These are phyloP conservation scores for Sinocyclocheilus anshuiensis DNA, from an alignment of 2,113 vertebrate genomes.

Conservation along the genomic window DNA sequence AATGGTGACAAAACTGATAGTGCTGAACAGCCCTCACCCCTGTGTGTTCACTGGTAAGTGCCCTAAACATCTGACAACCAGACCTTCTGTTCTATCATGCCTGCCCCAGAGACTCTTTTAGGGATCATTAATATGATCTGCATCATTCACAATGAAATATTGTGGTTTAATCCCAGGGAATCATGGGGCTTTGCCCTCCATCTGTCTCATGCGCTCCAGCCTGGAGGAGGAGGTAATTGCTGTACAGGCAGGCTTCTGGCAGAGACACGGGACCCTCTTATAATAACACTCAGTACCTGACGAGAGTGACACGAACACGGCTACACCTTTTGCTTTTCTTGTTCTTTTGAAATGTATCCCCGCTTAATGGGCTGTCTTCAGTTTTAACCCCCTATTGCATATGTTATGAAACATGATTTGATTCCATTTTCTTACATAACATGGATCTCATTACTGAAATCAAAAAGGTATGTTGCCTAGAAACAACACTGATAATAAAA, in stretches of 20 bases:
- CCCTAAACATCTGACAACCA: slow-evolving; percentile 28
- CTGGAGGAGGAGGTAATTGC: slow-evolving; percentile 66
- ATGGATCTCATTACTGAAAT: slow-evolving; percentile 10
- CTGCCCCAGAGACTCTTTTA: slow-evolving; percentile 43
- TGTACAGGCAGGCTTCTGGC: slow-evolving; percentile 43
- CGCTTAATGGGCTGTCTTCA: background rate
- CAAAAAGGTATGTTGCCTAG: slow-evolving; percentile 18
- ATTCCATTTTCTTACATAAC: background rate
- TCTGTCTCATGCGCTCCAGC: slow-evolving; percentile 62
- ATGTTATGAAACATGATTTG: slow-evolving; percentile 2
- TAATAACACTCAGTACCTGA: background rate
- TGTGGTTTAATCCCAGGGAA: slow-evolving; percentile 56
- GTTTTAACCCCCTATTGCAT: background rate
- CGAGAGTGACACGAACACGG: background rate
- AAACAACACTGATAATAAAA: slow-evolving; percentile 2
- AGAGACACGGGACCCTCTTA: slow-evolving; percentile 38
- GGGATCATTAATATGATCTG: slow-evolving; percentile 60
- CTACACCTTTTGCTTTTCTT: background rate
- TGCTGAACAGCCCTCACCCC: slow-evolving; percentile 95
- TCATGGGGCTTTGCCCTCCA: slow-evolving; percentile 57
- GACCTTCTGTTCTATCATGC: background rate
- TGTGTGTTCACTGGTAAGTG: slow-evolving; percentile 87
- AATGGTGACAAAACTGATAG: slow-evolving; percentile 94
- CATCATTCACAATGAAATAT: slow-evolving; percentile 61
- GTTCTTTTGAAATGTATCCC: background rate